Evolutionary conservation across 2,113 vertebrate species (phyloP).

Genomic region (Thermophis baileyi): DNA sequence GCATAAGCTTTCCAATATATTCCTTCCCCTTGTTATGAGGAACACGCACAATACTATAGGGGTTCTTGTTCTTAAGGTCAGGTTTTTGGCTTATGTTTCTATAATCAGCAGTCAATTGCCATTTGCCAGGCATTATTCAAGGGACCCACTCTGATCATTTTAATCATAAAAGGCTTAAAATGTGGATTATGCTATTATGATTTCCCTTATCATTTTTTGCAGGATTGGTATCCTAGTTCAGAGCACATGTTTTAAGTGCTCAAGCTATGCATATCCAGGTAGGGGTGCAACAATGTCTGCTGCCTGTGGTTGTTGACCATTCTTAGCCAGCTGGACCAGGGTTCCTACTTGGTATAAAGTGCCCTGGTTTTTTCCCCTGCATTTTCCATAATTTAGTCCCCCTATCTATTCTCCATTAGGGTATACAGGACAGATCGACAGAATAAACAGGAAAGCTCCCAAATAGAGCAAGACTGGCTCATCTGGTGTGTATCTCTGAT

Average conservation of each 20-base stretch:
- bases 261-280: neutral
- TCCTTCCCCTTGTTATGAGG: neutral
- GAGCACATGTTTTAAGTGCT: neutral
- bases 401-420: neutral
- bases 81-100: neutral
- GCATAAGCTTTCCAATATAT: neutral
- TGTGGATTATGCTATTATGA: neutral
- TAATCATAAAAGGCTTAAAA: neutral
- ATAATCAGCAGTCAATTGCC: neutral
- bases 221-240: neutral
- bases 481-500: neutral
- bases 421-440: neutral
- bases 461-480: neutral
- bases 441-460: neutral
- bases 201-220: neutral
- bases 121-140: neutral
- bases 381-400: neutral
- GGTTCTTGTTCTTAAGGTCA: neutral
- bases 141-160: neutral
- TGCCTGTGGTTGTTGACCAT: neutral
- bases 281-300: neutral
- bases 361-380: neutral
- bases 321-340: neutral
- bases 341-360: neutral
- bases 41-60: neutral